phyloP scores from a whole-genome alignment of 2,888 invertebrate genomes.

The Spialia ferax region DNA sequence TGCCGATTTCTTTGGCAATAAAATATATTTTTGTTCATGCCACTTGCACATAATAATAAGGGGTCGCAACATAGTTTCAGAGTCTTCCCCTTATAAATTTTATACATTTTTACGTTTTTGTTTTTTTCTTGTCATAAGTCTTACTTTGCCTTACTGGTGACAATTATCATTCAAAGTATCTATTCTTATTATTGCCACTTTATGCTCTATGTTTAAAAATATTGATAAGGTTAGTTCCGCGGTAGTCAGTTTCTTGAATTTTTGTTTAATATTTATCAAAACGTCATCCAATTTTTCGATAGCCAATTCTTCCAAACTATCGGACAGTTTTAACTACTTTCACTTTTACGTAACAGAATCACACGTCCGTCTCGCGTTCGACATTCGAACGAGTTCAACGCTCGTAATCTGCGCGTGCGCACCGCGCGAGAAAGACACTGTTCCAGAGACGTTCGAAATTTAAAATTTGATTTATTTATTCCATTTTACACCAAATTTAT shows the following conservation, averaged over 20 bases:
- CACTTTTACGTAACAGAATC: constrained; percentile 39
- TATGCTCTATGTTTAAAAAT: too few relatives aligned
- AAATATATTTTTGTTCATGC: neutral
- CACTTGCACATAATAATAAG: too few relatives aligned
- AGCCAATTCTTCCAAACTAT: constrained; percentile 18
- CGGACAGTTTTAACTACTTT: constrained; percentile 17
- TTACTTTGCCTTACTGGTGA: too few relatives aligned
- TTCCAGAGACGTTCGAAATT: constrained; percentile 12
- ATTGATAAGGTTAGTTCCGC: too few relatives aligned
- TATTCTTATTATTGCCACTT: too few relatives aligned
- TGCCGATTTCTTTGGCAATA: neutral
- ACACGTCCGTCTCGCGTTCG: constrained; percentile 35
- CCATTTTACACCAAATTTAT: neutral
- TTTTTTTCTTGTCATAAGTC: too few relatives aligned
- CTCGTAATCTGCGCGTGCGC: constrained; percentile 26
- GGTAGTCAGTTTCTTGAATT: neutral
- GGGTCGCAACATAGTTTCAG: too few relatives aligned
- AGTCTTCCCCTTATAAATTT: too few relatives aligned
- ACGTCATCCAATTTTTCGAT: constrained; percentile 22
- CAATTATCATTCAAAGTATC: too few relatives aligned
- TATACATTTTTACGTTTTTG: too few relatives aligned
- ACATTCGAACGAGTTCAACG: constrained; percentile 34
- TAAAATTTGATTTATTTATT: constrained; percentile 4
- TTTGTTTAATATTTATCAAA: too few relatives aligned
- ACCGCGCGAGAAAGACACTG: constrained; percentile 14